Base-by-base conservation (phyloP, 1,140 invertebrate species). In the Matsumurasca onukii region DNA sequence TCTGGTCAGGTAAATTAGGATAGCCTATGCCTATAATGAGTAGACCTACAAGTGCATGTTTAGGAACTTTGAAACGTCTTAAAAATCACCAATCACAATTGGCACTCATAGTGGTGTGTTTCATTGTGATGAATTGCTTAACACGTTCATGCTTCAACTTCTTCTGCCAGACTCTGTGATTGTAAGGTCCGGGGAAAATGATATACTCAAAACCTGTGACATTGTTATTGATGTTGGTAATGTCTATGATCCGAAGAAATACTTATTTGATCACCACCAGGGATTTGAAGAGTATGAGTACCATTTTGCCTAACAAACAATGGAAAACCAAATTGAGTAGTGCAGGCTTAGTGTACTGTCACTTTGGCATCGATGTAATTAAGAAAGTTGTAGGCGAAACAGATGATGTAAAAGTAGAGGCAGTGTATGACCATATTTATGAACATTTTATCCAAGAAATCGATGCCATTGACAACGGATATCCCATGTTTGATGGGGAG, bases 191-290 rank as follows among this genome's bases (percentile, higher is more conserved):
- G 76, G 91, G 62, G 84, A 91, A 76, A 73, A 78, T n/a, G 74
- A 76, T 29, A 69, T 91, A 70, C 81, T 99, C 49, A 83, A 90
- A 15, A 86, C 85, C 3, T 98, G 96, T 83, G 94, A 98, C 77
- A 89, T 99, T 73, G 94, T 99, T 24, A 89, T 99, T 2, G 98
- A 99, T 83, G 97, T 99, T 29, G 98, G 98, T n/a, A 89, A 85
- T 3, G 86, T 88, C 20, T 99, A 91, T 81, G 86, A 98, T 82
- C 89, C 88, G 59, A 77, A 80, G 1, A 89, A 76, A 55, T 83
- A 91, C 69, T 84, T 91, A 74, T 99, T 91, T 81, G 98, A 99
- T 81, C 98, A 99, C 82, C 98, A 99, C 79, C 97, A 99, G 81
- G 81, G 81, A 20, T 92, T 92, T 74, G 79, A 75, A 90, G 67